Conservation (phyloP, 2,888 invertebrate species). For the Synanthedon formicaeformis region DNA sequence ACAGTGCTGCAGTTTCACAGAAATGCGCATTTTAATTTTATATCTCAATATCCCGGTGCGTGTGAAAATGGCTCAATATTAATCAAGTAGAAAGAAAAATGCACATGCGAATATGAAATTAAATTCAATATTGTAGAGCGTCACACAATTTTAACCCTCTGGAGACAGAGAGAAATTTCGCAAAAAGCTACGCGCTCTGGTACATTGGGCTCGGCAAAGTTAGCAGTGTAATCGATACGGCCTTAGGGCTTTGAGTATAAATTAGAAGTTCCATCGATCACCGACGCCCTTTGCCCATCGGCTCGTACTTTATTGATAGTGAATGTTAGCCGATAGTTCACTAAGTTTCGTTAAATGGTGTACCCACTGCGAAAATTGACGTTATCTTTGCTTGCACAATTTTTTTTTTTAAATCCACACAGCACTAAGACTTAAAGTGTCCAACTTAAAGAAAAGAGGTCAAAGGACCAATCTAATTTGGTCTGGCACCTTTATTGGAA, state of each 20-base stretch:
- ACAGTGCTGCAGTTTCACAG: too few species aligned
- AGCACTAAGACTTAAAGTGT: too few species aligned
- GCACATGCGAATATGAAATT: neutral
- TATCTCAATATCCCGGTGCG: too few species aligned
- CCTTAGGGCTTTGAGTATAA: constrained; percentile 67
- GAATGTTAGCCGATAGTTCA: constrained; percentile 58
- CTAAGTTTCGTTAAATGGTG: constrained; percentile 29
- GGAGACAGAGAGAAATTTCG: constrained; percentile 39
- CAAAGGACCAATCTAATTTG: too few species aligned
- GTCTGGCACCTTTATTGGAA: too few species aligned
- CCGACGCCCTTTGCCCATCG: constrained; percentile 63
- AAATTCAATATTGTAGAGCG: constrained; percentile 4
- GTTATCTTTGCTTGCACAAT: constrained; percentile 1
- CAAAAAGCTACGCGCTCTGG: constrained; percentile 50
- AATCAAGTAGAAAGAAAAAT: neutral
- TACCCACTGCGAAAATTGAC: constrained; percentile 9
- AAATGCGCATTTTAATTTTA: too few species aligned
- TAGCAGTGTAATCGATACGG: constrained; percentile 64
- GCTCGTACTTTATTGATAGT: constrained; percentile 64
- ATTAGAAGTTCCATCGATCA: constrained; percentile 69
- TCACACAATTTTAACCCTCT: constrained; percentile 26
- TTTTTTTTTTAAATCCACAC: too few species aligned
- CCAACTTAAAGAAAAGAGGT: too few species aligned
- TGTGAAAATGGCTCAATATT: neutral
- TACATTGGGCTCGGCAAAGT: constrained; percentile 38